Conservation (phyloP, 2,797 vertebrate species). For the Sphenodon punctatus region DNA sequence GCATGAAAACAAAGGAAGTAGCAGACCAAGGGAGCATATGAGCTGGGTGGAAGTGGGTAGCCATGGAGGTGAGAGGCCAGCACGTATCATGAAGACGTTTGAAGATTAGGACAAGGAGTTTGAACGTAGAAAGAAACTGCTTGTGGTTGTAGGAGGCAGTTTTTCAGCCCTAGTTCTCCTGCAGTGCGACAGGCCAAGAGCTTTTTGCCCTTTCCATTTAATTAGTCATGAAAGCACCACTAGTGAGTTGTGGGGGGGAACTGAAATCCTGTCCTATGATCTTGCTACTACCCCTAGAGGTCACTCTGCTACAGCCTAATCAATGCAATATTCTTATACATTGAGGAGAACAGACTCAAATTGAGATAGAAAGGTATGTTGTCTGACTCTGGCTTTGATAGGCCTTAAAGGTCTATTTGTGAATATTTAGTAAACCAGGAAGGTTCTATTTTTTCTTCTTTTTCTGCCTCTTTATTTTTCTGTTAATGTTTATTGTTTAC, state of each 20-base stretch:
- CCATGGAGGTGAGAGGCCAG: neutral
- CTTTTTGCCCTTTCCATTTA: neutral
- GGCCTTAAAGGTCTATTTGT: no score
- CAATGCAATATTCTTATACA: neutral
- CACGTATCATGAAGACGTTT: neutral
- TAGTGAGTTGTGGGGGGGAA: neutral
- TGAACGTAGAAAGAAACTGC: no score
- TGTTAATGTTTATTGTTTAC: neutral
- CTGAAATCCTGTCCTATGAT: neutral
- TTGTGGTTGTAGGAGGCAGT: no score
- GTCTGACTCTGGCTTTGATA: neutral
- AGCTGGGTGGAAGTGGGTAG: neutral
- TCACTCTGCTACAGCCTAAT: neutral
- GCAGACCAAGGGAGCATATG: neutral
- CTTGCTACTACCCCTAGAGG: neutral
- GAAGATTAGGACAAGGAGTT: neutral
- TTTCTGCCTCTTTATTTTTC: neutral
- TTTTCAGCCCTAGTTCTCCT: no score
- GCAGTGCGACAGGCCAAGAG: accelerated
- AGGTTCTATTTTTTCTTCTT: neutral
- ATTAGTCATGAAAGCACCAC: neutral
- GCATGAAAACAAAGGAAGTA: neutral
- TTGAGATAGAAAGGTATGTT: neutral
- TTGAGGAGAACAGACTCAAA: neutral
- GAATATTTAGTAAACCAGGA: neutral